Base-by-base conservation (phyloP, 2,113 vertebrate genomes). In the Porphyrio hochstetteri region DNA sequence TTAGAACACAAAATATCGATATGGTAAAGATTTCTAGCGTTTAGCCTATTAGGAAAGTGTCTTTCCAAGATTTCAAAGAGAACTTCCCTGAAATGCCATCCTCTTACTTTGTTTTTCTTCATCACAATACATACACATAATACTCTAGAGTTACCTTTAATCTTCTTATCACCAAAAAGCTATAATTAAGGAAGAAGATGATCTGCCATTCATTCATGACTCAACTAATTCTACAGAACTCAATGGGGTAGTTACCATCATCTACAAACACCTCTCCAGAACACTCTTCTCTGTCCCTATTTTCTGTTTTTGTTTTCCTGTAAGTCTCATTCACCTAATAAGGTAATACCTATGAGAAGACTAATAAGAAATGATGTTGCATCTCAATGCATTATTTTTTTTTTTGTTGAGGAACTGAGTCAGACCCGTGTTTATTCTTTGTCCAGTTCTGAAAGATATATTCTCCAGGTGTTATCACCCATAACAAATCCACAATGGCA, bases 381-480 rank as follows among this genome's bases (percentile, higher is more conserved):
- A 88, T 65, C 80, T 81, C 72, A 13, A 27, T 27, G 57, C 42
- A 61, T 88, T 90, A 17, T 17, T 15, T 21, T 48, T 20, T 48
- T 92, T 21, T 77, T 55, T 64, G 16, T 12, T 13, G 16, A 88
- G 72, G 38, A 90, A 75, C 52, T 61, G 56, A 93, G 35, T 96
- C 35, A 79, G 44, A 28, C 18, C 24, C 1, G 0, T 83, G 92
- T 90, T 96, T 96, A 93, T 92, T 82, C 72, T 95, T 96, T 89
- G 61, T 56, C 60, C 60, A 21, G 33, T 88, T 91, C 82, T 92
- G 95, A 94, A 93, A 86, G 80, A 94, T 82, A 86, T 42, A 86
- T 92, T 96, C 88, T 93, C 68, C 95, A 94, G 93, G 92, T 96
- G 90, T 86, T 86, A 88, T 96, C 93, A 96, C 83, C 90, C 93